These are phyloP conservation scores for Catostylus mosaicus DNA, from an alignment of 30 jellyfish, hydroid and myxozoan genomes.

Conservation along the genomic window DNA sequence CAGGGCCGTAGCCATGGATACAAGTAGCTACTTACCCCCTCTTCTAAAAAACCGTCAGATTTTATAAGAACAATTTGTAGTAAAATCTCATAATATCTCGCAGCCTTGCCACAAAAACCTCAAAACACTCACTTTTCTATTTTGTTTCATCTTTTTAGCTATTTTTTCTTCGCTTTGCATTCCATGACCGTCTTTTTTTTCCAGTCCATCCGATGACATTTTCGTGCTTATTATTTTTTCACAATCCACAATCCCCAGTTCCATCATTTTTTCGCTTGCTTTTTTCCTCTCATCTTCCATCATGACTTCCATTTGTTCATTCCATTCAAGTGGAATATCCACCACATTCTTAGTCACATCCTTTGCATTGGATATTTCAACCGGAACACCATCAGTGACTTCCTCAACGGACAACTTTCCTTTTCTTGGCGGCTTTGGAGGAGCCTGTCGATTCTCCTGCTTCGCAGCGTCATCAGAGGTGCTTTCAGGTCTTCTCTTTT, in stretches of 20 bases:
- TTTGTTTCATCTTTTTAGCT: constrained; percentile 10
- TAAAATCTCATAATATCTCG: too few relatives aligned
- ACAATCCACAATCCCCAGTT: too few relatives aligned
- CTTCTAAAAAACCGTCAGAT: too few relatives aligned
- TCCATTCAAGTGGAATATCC: not conserved
- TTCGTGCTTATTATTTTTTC: too few relatives aligned
- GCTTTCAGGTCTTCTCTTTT: constrained; percentile 44
- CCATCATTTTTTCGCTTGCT: not conserved
- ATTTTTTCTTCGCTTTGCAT: not conserved
- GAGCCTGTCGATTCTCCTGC: constrained; percentile 46
- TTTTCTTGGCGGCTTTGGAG: constrained; percentile 69
- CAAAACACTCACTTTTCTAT: constrained; percentile 19
- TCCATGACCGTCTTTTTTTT: not conserved
- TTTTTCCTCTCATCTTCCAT: not conserved
- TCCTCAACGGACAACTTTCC: constrained; percentile 28
- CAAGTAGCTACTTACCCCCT: too few relatives aligned
- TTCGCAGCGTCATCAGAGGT: constrained; percentile 17
- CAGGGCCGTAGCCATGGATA: too few relatives aligned
- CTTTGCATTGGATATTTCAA: not conserved
- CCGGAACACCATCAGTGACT: not conserved
- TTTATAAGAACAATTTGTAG: too few relatives aligned
- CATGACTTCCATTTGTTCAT: not conserved
- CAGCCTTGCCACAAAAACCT: too few relatives aligned
- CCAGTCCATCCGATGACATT: not conserved
- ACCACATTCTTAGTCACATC: not conserved